Evolutionary conservation across 2,888 invertebrate species (phyloP).

Genomic region (Heliconius erato): DNA sequence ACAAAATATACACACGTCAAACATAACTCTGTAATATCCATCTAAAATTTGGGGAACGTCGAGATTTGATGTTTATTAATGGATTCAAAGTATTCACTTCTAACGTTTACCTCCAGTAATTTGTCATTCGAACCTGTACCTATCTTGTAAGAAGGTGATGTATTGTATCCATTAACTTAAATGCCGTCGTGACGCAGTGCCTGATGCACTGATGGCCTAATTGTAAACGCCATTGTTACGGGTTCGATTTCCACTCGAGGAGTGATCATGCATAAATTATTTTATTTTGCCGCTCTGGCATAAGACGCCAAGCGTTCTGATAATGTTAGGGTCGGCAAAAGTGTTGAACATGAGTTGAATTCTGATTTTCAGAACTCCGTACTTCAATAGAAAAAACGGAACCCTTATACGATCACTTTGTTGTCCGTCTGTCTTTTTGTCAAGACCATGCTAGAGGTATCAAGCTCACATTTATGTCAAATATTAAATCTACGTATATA

Average conservation of each 20-base stretch:
- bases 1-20: conserved; percentile 8
- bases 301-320: not conserved
- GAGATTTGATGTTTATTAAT: conserved; percentile 15
- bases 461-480: too few species aligned
- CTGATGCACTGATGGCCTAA: not conserved
- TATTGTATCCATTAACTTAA: not conserved
- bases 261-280: not conserved
- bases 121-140: conserved; percentile 13
- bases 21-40: not conserved
- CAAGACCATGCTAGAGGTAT: too few species aligned
- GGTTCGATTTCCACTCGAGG: not conserved
- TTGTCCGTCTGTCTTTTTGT: too few species aligned
- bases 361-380: too few species aligned
- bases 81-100: conserved; percentile 23
- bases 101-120: conserved; percentile 6
- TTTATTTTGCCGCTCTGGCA: not conserved
- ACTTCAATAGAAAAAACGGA: too few species aligned
- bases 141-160: conserved; percentile 1
- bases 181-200: not conserved
- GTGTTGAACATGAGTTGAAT: too few species aligned
- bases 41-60: conserved; percentile 12
- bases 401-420: too few species aligned
- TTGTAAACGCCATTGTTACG: not conserved
- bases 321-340: too few species aligned
- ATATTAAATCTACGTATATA: too few species aligned